Percentiles rank a stretch among this genome's conserved stretches.
phyloP scores from a whole-genome alignment of 2,888 invertebrate genomes.

The Brachypterus glaber region DNA sequence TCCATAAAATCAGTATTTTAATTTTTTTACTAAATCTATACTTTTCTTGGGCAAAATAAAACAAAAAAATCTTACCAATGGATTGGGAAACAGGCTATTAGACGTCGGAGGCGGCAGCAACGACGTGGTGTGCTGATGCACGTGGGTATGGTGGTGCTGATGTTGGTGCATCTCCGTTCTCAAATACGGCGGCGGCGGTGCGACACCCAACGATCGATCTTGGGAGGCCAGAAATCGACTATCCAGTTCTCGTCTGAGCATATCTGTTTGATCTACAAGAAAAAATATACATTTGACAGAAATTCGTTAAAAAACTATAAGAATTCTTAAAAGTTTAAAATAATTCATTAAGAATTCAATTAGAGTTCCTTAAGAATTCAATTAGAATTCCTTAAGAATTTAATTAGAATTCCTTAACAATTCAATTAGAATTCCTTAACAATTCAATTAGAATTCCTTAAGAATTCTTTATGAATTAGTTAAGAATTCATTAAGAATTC shows the following conservation, averaged over 20 bases:
- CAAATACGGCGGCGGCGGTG: slow-evolving; percentile 47
- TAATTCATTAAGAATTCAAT: too few relatives aligned
- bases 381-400: too few relatives aligned
- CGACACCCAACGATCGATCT: slow-evolving; percentile 51
- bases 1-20: not conserved
- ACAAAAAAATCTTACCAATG: slow-evolving; percentile 48
- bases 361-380: too few relatives aligned
- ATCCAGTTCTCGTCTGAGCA: slow-evolving; percentile 81
- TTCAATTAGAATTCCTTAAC: too few relatives aligned
- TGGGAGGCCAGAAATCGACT: slow-evolving; percentile 82
- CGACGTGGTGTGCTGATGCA: slow-evolving; percentile 75
- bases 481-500: too few relatives aligned
- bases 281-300: too few relatives aligned
- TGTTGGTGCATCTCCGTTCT: slow-evolving; percentile 88
- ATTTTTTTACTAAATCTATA: not conserved
- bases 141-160: slow-evolving; percentile 86
- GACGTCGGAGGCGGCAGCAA: slow-evolving; percentile 51
- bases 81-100: slow-evolving; percentile 52
- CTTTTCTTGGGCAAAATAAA: not conserved
- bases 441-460: too few relatives aligned
- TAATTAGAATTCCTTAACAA: too few relatives aligned
- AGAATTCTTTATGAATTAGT: too few relatives aligned
- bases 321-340: too few relatives aligned
- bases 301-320: too few relatives aligned
- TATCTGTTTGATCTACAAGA: slow-evolving; percentile 65